These are phyloP conservation scores for Eonycteris spelaea DNA, from an alignment of 2,113 vertebrate species.

Conservation along the genomic window DNA sequence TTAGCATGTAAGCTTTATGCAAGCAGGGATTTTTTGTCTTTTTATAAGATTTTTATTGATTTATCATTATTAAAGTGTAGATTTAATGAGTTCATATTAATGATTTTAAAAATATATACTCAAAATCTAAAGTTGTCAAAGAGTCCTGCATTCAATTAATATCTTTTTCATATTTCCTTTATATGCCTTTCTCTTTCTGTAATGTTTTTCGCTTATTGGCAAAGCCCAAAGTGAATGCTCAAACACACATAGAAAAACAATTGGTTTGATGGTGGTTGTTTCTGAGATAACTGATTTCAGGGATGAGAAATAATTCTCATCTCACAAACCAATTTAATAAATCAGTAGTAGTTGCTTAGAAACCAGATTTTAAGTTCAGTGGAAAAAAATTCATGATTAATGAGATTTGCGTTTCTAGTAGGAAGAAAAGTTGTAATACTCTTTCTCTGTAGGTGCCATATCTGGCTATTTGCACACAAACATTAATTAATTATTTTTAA, in stretches of 20 bases:
- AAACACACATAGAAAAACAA: not conserved
- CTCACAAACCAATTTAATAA: not conserved
- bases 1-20: not conserved
- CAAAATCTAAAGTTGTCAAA: not conserved
- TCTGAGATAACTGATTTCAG: not conserved
- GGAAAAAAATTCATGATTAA: not conserved
- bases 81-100: not conserved
- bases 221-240: not conserved
- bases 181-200: not conserved
- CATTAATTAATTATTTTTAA: not conserved
- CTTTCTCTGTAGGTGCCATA: not conserved
- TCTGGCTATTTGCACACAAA: not conserved
- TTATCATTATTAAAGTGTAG: not conserved
- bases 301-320: not conserved
- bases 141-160: not conserved
- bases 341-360: not conserved
- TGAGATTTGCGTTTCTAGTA: not conserved
- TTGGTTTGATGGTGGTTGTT: not conserved
- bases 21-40: not conserved
- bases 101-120: not conserved
- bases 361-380: not conserved
- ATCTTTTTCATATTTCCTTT: not conserved
- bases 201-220: not conserved
- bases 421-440: not conserved
- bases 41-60: not conserved